phyloP scores from a whole-genome alignment of 2,888 invertebrate species.

The Cheiracanthium punctorium region DNA sequence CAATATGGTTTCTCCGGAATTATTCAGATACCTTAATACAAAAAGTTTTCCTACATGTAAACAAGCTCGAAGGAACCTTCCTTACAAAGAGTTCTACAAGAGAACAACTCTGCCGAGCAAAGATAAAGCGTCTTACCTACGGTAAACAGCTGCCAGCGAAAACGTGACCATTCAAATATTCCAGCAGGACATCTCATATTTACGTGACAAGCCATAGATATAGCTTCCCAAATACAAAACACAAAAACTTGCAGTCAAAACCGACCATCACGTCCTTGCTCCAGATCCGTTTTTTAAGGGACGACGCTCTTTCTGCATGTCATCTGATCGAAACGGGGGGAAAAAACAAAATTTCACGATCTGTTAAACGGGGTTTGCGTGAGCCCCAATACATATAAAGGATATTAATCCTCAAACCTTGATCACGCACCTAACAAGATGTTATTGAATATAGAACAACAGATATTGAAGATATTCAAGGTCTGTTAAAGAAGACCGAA shows the following conservation, averaged over 20 bases:
- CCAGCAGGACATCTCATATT: background rate
- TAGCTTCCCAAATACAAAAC: background rate
- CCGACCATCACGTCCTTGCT: background rate
- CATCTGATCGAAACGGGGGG: background rate
- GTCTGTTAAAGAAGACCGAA: background rate
- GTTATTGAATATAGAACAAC: background rate
- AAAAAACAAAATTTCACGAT: background rate
- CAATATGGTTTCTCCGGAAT: too few relatives aligned
- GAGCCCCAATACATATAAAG: background rate
- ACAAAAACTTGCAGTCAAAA: too few relatives aligned
- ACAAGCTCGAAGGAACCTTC: too few relatives aligned
- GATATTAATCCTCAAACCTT: background rate
- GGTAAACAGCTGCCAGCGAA: background rate
- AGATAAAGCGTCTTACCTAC: too few relatives aligned
- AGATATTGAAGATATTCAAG: background rate
- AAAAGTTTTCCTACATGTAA: too few relatives aligned
- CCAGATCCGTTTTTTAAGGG: background rate
- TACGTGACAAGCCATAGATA: background rate
- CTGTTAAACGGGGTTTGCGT: background rate
- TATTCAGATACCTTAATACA: too few relatives aligned
- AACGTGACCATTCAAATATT: too few relatives aligned
- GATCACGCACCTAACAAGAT: background rate
- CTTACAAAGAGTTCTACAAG: too few relatives aligned
- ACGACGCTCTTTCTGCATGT: background rate
- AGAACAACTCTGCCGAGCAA: too few relatives aligned